Percentiles rank a stretch among this genome's conserved stretches.
phyloP scores from a whole-genome alignment of 2,113 vertebrate genomes.

The Nematolebias whitei region DNA sequence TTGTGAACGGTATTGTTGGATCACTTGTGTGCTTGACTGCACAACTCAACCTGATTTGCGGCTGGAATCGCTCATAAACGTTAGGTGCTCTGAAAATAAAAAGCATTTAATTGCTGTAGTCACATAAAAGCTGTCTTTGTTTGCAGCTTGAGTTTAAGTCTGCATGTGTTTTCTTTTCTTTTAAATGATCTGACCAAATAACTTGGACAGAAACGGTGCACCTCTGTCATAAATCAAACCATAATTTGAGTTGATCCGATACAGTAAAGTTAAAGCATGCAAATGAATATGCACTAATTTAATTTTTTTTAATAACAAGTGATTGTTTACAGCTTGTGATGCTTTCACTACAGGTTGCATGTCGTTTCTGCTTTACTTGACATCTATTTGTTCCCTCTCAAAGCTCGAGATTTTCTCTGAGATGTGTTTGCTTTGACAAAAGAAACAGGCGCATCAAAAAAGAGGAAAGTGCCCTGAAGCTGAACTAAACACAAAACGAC shows the following conservation, averaged over 20 bases:
- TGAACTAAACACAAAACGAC: constrained; percentile 14
- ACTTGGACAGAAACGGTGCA: constrained; percentile 6
- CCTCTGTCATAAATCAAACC: constrained; percentile 9
- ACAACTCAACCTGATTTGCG: constrained; percentile 30
- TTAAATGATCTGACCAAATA: constrained; percentile 52
- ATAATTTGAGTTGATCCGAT: too few relatives aligned
- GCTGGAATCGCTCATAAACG: constrained; percentile 13
- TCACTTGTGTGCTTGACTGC: constrained; percentile 41
- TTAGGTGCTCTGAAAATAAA: constrained; percentile 33
- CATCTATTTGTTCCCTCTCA: not conserved
- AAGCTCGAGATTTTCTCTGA: not conserved
- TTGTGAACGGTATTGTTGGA: constrained; percentile 35
- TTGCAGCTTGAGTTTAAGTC: constrained; percentile 29
- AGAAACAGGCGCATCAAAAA: not conserved
- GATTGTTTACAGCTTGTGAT: too few relatives aligned
- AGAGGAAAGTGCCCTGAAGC: constrained; percentile 7
- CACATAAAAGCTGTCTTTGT: constrained; percentile 29
- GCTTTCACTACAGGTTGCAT: constrained; percentile 2
- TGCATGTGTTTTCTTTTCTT: constrained; percentile 28
- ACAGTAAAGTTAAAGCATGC: too few relatives aligned
- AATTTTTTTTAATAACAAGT: too few relatives aligned
- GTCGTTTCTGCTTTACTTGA: constrained; percentile 2
- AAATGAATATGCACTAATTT: too few relatives aligned
- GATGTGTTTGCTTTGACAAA: constrained; percentile 21
- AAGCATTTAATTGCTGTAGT: constrained; percentile 40